Evolutionary conservation across 2,797 vertebrate species (phyloP), one percentile per base, ranked within the genome.

Genomic region (Premnoplex brunnescens): DNA sequence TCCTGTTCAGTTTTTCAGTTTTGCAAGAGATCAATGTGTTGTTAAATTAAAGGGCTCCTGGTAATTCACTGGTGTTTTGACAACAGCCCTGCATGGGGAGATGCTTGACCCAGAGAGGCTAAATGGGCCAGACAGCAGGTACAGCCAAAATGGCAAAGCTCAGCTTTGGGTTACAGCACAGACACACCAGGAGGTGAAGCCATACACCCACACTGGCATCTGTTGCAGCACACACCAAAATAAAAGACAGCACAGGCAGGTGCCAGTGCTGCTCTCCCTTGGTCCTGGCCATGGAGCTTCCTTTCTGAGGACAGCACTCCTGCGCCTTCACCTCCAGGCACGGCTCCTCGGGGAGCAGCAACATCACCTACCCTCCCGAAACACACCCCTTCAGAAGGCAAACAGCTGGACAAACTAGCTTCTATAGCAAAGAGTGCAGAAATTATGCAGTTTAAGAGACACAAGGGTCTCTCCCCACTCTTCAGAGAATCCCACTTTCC

Each of bases 341-440:
- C 0, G 2, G 32, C 49, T 84, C 41, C 46, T 56, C 1, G 1
- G 12, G 0, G 20, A 78, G 27, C 12, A 85, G 17, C 6, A 17
- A 62, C 2, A 7, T 7, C 28, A 48, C 62, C 66, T 34, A 52
- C 39, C 23, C 20, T 43, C 32, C 28, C 24, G 64, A 56, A 91
- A 79, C 52, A 11, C 71, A 43, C 2, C 10, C 8, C 26, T 69
- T 68, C 9, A 39, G 19, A 86, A 32, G 6, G 2, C 6, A 46
- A 83, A 68, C 4, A 60, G 12, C 48, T 27, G 24, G 19, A 56
- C 28, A 59, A 80, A 83, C 12, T 3, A 66, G 21, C 12, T 84
- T 74, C 20, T n/a, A 52, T 2, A 72, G 32, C 27, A 51, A 51
- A 43, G 26, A 22, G 2, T 60, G 56, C 15, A 77, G 44, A 46